Evolutionary conservation across 2,113 vertebrate genomes (phyloP).

Genomic region (Spea bombifrons): DNA sequence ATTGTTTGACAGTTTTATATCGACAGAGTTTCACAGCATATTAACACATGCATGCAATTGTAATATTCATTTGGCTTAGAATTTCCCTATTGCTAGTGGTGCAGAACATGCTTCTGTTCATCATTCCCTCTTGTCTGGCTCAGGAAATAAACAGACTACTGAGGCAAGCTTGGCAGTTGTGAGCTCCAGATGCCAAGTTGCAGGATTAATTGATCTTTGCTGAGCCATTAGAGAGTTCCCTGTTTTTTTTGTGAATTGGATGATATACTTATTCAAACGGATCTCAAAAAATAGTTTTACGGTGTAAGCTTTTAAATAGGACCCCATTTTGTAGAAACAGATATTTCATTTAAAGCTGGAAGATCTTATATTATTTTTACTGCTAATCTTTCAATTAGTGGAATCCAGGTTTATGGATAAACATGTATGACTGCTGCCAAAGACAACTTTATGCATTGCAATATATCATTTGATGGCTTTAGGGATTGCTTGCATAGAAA

Average conservation of each 20-base stretch:
- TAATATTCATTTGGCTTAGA: conserved; percentile 46
- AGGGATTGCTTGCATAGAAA: too few relatives aligned
- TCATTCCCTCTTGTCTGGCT: conserved; percentile 40
- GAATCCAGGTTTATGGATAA: too few relatives aligned
- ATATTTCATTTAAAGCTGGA: too few relatives aligned
- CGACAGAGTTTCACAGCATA: conserved; percentile 25
- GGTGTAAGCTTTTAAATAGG: too few relatives aligned
- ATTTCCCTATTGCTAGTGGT: conserved; percentile 31
- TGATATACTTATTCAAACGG: conserved; percentile 26
- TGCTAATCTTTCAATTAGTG: too few relatives aligned
- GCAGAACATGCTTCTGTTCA: conserved; percentile 41
- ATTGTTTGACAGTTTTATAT: conserved; percentile 36
- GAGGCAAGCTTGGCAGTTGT: conserved; percentile 34
- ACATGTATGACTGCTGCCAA: too few relatives aligned
- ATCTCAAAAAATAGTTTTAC: background rate
- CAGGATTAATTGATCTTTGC: conserved; percentile 45
- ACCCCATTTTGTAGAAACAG: too few relatives aligned
- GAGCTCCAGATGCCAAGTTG: conserved; percentile 36
- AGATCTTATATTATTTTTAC: too few relatives aligned
- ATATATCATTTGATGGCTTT: too few relatives aligned
- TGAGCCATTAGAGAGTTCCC: conserved; percentile 37
- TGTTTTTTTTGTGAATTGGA: conserved; percentile 27
- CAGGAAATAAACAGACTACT: conserved; percentile 21
- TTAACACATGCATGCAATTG: conserved; percentile 41
- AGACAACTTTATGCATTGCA: too few relatives aligned